Evolutionary conservation across 2,888 invertebrate species (phyloP).

Genomic region (Parnassius orleans): DNA sequence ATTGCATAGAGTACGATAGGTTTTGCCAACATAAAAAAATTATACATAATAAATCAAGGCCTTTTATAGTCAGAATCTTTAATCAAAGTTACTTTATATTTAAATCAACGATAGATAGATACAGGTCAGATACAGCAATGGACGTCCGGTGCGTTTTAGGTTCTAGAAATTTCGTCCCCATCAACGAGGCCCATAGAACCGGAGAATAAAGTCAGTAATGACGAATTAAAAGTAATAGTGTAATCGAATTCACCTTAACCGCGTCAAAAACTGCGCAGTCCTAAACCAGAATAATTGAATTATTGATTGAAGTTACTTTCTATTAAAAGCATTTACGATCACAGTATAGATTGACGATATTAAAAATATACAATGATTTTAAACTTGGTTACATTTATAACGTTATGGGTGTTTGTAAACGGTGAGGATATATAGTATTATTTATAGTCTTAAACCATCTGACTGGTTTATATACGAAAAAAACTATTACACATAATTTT

Average conservation of each 20-base stretch:
- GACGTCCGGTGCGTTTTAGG: too few species aligned
- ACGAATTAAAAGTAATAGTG: too few species aligned
- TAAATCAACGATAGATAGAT: background rate
- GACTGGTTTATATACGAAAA: background rate
- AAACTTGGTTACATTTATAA: slow-evolving; percentile 11
- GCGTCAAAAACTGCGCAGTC: too few species aligned
- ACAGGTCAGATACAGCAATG: too few species aligned
- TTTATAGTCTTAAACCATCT: background rate
- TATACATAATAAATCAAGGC: background rate
- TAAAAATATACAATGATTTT: slow-evolving; percentile 16
- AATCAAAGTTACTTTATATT: background rate
- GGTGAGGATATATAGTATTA: slow-evolving; percentile 6
- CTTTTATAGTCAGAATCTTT: background rate
- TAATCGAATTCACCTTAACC: too few species aligned
- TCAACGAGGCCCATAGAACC: too few species aligned
- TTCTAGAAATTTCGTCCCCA: too few species aligned
- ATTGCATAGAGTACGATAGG: slow-evolving; percentile 34
- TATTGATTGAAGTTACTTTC: slow-evolving; percentile 7
- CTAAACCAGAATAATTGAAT: background rate
- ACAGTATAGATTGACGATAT: slow-evolving; percentile 4
- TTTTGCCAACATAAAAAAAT: background rate
- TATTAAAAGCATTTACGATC: background rate
- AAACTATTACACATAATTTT: background rate
- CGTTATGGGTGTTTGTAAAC: slow-evolving; percentile 19
- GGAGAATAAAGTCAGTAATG: too few species aligned